Evolutionary conservation across 1,140 invertebrate genomes (phyloP).

Genomic region (Neodiprion lecontei): DNA sequence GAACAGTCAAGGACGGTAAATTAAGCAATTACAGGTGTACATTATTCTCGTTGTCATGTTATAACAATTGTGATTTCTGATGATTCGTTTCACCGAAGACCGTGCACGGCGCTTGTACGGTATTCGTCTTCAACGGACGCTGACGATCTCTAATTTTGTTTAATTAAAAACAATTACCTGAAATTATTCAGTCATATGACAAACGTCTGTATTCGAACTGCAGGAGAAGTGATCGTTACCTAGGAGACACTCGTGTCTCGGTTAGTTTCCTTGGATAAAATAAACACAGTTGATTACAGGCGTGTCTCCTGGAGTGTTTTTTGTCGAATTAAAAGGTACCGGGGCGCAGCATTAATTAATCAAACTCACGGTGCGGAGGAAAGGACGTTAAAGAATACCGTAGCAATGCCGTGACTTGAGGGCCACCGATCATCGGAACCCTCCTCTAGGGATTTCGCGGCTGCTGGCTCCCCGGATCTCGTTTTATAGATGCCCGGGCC

Average conservation of each 20-base stretch:
- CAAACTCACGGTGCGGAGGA: background rate
- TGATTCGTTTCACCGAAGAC: too few species aligned
- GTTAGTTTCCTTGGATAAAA: background rate
- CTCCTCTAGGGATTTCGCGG: background rate
- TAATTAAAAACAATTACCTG: too few species aligned
- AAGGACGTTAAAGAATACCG: background rate
- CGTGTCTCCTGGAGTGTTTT: background rate
- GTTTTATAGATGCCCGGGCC: background rate
- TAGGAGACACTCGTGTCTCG: background rate
- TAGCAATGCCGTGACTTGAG: background rate
- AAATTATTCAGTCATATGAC: too few species aligned
- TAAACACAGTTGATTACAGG: background rate
- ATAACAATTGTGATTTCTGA: too few species aligned
- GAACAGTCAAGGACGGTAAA: too few species aligned
- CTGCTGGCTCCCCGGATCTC: background rate
- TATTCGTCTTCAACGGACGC: too few species aligned
- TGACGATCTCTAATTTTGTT: too few species aligned
- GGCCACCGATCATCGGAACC: conserved; percentile 3
- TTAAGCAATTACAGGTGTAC: too few species aligned
- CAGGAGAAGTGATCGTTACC: background rate
- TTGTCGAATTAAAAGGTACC: background rate
- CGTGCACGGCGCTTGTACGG: too few species aligned
- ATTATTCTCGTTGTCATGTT: too few species aligned
- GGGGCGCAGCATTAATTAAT: conserved; percentile 1
- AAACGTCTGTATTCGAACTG: too few species aligned